A percentile compares a stretch with the other conserved stretches of the same genome.
These are phyloP conservation scores for Oscheius sp. DNA, from an alignment of 2,888 invertebrate species.

Conservation along the genomic window DNA sequence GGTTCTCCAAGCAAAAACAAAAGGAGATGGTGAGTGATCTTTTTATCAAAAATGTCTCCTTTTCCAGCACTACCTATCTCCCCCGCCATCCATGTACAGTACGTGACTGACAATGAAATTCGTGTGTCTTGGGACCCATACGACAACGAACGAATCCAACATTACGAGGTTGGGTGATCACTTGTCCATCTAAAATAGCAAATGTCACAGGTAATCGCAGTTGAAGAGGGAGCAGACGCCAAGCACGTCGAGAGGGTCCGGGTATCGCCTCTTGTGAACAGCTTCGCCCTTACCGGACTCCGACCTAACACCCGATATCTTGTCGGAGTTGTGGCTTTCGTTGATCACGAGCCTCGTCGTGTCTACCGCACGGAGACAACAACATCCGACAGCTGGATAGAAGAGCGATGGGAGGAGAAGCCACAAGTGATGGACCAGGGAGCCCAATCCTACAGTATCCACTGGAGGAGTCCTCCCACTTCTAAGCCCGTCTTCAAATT, in stretches of 20 bases:
- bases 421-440: constrained; percentile 61
- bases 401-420: constrained; percentile 58
- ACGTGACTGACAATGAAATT: constrained; percentile 64
- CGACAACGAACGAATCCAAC: constrained; percentile 66
- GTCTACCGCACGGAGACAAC: constrained; percentile 41
- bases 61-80: constrained; percentile 61
- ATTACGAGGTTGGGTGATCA: constrained; percentile 66
- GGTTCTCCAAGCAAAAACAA: constrained; percentile 65
- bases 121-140: constrained; percentile 66
- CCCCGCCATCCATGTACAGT: constrained; percentile 56
- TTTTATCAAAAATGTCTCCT: background rate
- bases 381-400: constrained; percentile 54
- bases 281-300: constrained; percentile 67
- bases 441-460: constrained; percentile 59
- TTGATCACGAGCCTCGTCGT: constrained; percentile 70
- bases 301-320: constrained; percentile 69
- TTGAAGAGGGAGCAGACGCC: constrained; percentile 53
- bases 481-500: constrained; percentile 56
- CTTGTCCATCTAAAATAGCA: background rate
- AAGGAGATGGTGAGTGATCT: constrained; percentile 62
- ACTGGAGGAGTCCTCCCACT: constrained; percentile 67
- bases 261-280: constrained; percentile 61
- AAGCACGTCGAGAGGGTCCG: constrained; percentile 62
- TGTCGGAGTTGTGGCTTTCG: constrained; percentile 72
- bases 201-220: constrained; percentile 55